A percentile compares a stretch with the other conserved stretches of the same genome.
Evolutionary conservation across 2,113 vertebrate genomes (phyloP).

Genomic region (Poicephalus gulielmi): DNA sequence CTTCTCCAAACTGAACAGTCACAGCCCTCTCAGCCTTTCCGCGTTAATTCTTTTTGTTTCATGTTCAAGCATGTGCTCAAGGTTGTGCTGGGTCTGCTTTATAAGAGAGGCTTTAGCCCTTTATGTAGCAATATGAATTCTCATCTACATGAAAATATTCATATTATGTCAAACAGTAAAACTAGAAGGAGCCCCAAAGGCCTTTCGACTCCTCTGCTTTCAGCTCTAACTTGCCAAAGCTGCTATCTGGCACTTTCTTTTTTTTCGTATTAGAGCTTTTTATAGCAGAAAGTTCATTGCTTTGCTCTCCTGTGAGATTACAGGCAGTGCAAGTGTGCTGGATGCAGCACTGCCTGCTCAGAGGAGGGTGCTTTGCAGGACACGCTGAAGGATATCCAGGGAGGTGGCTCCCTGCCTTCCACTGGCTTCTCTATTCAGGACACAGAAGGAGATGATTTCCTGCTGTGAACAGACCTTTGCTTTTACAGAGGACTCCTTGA

Average conservation of each 20-base stretch:
- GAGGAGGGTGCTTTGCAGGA: rapidly evolving
- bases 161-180: neutral
- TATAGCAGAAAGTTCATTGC: rapidly evolving
- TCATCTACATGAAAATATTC: neutral
- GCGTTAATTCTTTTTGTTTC: neutral
- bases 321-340: neutral
- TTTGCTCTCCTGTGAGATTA: neutral
- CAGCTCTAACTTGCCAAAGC: neutral
- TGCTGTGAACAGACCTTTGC: neutral
- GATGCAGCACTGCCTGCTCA: rapidly evolving
- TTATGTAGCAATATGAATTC: neutral
- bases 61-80: neutral
- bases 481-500: neutral
- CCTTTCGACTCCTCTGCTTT: neutral
- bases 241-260: neutral
- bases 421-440: neutral
- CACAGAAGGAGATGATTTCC: neutral
- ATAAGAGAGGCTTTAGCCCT: neutral
- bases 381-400: neutral
- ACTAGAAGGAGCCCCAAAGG: neutral
- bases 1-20: neutral
- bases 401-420: neutral
- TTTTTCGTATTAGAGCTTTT: neutral
- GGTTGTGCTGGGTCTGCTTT: neutral
- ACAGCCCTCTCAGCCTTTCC: neutral